Evolutionary conservation across 2,888 invertebrate species (phyloP), one percentile per base, ranked within the genome.

Genomic region (Caenorhabditis sulstoni): DNA sequence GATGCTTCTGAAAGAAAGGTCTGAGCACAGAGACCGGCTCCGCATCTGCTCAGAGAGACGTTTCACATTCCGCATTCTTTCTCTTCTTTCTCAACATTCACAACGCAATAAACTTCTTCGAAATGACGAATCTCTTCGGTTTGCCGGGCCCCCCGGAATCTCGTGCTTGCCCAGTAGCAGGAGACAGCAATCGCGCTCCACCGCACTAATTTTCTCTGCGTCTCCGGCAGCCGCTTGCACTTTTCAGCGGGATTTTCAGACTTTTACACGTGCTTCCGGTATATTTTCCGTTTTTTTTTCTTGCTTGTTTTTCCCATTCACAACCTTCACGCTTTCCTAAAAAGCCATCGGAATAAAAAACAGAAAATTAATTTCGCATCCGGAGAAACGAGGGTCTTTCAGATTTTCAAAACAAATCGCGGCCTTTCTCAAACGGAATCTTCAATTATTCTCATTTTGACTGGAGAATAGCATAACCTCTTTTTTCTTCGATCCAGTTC

Each of bases 201-300:
- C 29, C 12, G 73, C 39, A 73, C 45, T 44, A 57, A 49, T 55
- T 62, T 73, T 58, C 64, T 64, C 73, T 73, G 73, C 64, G 73
- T 58, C 58, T 73, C 64, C 41, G n/a, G 49, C 20, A 35, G 9
- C 53, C n/a, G 7, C 41, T 50, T 58, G 58, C 57, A 64, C 64
- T 58, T 64, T 64, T 55, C 71, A 35, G 39, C 20, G 20, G 23
- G 35, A 71, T 71, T 71, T 71, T 57, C 62, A 64, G 57, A 57
- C 47, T 49, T 71, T 57, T 47, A 22, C 62, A 39, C 53, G 55
- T 71, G 44, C 47, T 71, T 49, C 39, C 67, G 39, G 47, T 16
- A 39, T 49, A n/a, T 23, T 39, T 58, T 39, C 22, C 62, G 14
- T 11, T 14, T 57, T 47, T 55, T 41, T 67, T 16, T 18, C 8